Conservation (phyloP, 2,113 vertebrate species). For the Himantopus leucocephalus region DNA sequence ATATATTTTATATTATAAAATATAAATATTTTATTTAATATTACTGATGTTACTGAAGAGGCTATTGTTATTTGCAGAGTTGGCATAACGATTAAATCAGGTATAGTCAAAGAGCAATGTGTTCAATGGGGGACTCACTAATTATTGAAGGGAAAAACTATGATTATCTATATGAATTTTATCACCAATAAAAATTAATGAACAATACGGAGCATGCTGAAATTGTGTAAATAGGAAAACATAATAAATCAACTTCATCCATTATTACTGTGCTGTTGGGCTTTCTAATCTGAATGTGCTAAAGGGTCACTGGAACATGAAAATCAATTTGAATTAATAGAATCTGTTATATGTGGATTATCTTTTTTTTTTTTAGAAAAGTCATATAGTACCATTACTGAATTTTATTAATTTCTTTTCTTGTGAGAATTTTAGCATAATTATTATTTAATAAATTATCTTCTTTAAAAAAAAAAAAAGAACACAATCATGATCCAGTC, state of each 20-base stretch:
- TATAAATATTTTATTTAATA: too few relatives aligned
- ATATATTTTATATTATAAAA: too few relatives aligned
- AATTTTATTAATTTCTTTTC: not conserved
- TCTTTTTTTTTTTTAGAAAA: not conserved
- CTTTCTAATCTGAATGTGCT: constrained; percentile 15
- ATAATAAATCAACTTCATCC: not conserved
- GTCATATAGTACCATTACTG: not conserved
- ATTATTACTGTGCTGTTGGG: not conserved
- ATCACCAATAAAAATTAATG: not conserved
- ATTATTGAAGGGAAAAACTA: not conserved
- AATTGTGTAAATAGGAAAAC: constrained; percentile 4
- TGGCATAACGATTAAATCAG: not conserved
- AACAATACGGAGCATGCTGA: not conserved
- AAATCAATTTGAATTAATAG: constrained; percentile 29
- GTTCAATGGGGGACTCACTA: not conserved
- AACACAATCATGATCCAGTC: not conserved
- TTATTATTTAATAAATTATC: not conserved
- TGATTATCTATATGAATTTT: not conserved
- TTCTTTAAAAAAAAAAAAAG: not conserved
- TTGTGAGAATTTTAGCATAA: not conserved
- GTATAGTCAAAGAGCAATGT: not conserved
- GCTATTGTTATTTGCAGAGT: not conserved
- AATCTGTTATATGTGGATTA: not conserved
- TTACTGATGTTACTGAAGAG: not conserved
- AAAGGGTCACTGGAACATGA: not conserved